phyloP scores from a whole-genome alignment of 1,140 invertebrate species.

The Rhagoletis pomonella region DNA sequence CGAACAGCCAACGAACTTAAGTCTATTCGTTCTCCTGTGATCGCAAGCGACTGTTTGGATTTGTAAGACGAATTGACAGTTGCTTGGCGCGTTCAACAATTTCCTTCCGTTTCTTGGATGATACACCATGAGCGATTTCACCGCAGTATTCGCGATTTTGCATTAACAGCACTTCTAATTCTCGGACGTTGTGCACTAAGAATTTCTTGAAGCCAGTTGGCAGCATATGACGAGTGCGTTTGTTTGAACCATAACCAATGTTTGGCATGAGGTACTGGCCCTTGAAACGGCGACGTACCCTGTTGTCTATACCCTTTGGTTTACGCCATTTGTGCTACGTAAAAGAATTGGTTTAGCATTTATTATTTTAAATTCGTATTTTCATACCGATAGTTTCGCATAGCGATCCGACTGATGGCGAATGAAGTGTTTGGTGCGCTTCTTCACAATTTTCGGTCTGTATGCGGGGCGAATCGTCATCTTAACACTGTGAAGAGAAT shows the following conservation, averaged over 20 bases:
- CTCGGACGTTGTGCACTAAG: conserved; percentile 79
- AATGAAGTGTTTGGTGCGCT: conserved; percentile 96
- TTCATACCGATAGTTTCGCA: conserved; percentile 90
- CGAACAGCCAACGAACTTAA: conserved; percentile 62
- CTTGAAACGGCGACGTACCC: conserved; percentile 98
- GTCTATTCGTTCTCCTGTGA: conserved; percentile 98
- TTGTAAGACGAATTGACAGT: conserved; percentile 95
- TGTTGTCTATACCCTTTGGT: conserved; percentile 97
- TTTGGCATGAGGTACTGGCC: conserved; percentile 99
- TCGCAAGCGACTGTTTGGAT: conserved; percentile 95
- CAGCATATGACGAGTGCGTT: conserved; percentile 95
- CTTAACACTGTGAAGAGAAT: conserved; percentile 71
- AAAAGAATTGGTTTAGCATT: conserved; percentile 10
- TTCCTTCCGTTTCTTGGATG: conserved; percentile 95
- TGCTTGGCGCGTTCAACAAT: conserved; percentile 98
- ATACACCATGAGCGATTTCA: conserved; percentile 97
- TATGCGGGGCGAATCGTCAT: conserved; percentile 92
- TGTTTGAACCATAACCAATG: conserved; percentile 98
- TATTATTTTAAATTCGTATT: conserved; percentile 58
- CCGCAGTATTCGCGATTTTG: conserved; percentile 98
- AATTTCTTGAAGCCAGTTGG: conserved; percentile 98
- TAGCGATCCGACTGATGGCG: conserved; percentile 98
- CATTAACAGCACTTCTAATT: conserved; percentile 99
- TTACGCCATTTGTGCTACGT: conserved; percentile 79
- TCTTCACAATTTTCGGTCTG: conserved; percentile 94